Base-by-base conservation (phyloP, 2,888 invertebrate species). In the Cerastis rubricosa region DNA sequence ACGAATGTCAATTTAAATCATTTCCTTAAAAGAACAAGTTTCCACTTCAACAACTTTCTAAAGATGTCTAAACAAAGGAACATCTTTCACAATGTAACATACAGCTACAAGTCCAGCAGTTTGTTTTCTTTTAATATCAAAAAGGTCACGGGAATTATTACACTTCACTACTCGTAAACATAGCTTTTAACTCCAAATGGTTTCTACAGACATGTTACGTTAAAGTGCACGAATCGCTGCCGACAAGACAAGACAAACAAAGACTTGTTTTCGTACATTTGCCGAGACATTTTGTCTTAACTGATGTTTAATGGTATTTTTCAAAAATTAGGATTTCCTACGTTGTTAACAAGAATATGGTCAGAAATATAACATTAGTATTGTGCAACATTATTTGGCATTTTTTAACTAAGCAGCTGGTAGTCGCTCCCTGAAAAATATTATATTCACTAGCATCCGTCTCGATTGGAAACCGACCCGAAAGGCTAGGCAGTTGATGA, bases 111-210 rank as follows among this genome's bases (percentile, higher is more conserved):
- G 40, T 66, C 43, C n/a, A 61, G 29, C 1, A 45, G 64, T 64
- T n/a, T 64, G 22, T 25, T 12, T 17, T 72, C 29, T 19, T 72
- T 70, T 70, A 47, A 71, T 57, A 77, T 74, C 83, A 71, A 78
- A 78, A 69, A 47, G 45, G 76, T 85, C 63, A 65, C 51, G 63
- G 25, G 45, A 74, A 78, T 85, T 74, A 67, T 74, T 85, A 63
- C 66, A 66, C 57, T 71, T 65, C 57, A 71, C 35, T 73, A 64
- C 47, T 61, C 47, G 35, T 70, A 29, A 76, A 64, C 64, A 80
- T 25, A 54, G 61, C 65, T 74, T 81, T 81, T 71, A 72, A 74
- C 66, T 72, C 63, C 17, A 40, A 74, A 61, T 65, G 35, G 74
- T 66, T 69, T 64, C 71, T 69, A 57, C 25, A 14, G 64, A 86